A percentile compares a stretch with the other conserved stretches of the same genome.
phyloP scores from a whole-genome alignment of 2,113 vertebrate species.

The Vulpes vulpes region DNA sequence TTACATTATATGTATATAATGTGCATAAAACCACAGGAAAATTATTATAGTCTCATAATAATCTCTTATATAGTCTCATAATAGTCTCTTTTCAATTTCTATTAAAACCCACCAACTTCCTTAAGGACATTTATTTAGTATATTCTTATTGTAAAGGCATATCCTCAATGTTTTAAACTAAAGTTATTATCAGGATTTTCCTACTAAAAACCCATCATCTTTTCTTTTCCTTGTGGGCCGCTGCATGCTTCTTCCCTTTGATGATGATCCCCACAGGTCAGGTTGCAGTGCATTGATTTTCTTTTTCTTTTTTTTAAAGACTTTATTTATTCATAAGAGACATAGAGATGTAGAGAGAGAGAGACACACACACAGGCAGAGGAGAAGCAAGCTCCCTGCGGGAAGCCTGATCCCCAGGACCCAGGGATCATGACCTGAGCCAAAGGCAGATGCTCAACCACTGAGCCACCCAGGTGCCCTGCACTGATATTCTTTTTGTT shows the following conservation, averaged over 20 bases:
- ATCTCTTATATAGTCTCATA: background rate
- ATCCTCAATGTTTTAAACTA: background rate
- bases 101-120: conserved; percentile 12
- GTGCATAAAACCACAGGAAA: background rate
- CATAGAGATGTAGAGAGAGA: too few species aligned
- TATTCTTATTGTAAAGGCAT: background rate
- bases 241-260: background rate
- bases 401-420: too few species aligned
- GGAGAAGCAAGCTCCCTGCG: too few species aligned
- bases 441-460: too few species aligned
- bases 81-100: conserved; percentile 27
- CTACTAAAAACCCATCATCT: background rate
- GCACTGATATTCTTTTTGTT: background rate
- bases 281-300: background rate
- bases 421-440: too few species aligned
- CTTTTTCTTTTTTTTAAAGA: too few species aligned
- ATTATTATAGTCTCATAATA: background rate
- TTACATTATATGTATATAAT: background rate
- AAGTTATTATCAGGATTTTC: background rate
- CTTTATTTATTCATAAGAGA: too few species aligned
- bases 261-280: background rate
- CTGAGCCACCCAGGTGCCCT: too few species aligned
- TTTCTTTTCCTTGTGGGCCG: background rate
- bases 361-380: too few species aligned
- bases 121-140: conserved; percentile 44